Percentiles rank a stretch among this genome's conserved stretches.
phyloP scores from a whole-genome alignment of 1,140 invertebrate species.

The Diprion similis region DNA sequence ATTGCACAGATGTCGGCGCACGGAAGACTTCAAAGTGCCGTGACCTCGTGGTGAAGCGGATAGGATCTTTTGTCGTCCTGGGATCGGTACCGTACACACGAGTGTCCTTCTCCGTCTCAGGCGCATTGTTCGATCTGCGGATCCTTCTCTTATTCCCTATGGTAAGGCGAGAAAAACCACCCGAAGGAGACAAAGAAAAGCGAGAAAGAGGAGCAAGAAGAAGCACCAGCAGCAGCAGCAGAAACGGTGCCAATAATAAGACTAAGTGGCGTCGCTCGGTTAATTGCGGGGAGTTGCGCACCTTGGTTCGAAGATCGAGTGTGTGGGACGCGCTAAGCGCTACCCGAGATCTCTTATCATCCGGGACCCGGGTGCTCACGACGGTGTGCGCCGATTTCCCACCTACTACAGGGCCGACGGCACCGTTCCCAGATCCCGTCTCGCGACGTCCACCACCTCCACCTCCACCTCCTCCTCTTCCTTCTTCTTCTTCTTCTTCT shows the following conservation, averaged over 20 bases:
- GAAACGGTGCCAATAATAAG: conserved; percentile 35
- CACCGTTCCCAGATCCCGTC: conserved; percentile 23
- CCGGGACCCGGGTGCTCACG: conserved; percentile 19
- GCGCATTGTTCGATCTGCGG: no score
- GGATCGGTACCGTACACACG: neutral
- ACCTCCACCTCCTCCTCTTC: conserved; percentile 20
- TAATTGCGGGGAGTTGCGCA: conserved; percentile 50
- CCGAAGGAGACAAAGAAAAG: conserved; percentile 6
- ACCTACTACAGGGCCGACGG: neutral
- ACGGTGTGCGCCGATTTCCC: neutral
- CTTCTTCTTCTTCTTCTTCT: conserved; percentile 24
- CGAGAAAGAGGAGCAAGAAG: conserved; percentile 13
- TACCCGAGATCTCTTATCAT: conserved; percentile 27
- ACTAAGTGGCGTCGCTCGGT: conserved; percentile 45
- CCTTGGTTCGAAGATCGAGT: conserved; percentile 25
- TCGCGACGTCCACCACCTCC: conserved; percentile 24
- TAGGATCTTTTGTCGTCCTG: neutral
- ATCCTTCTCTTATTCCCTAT: neutral
- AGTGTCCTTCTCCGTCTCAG: neutral
- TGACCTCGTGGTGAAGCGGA: neutral
- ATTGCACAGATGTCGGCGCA: no score
- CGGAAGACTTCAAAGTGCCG: neutral
- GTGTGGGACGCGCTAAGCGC: conserved; percentile 25
- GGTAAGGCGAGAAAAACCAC: neutral
- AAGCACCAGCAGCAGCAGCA: conserved; percentile 3